phyloP scores from a whole-genome alignment of 2,888 invertebrate genomes.

The Tetragonula carbonaria region DNA sequence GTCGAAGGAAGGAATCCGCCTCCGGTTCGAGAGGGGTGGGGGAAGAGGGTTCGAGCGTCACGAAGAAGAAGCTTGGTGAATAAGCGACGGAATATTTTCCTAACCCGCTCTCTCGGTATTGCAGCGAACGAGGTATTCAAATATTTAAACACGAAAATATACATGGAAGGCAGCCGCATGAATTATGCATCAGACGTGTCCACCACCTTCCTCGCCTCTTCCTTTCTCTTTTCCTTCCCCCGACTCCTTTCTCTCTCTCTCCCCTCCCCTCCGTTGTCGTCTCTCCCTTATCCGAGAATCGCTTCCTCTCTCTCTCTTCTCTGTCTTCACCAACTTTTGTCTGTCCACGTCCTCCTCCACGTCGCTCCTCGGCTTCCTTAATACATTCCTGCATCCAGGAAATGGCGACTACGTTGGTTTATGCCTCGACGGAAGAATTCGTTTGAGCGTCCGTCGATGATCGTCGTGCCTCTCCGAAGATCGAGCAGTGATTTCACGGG shows the following conservation, averaged over 20 bases:
- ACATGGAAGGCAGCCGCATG: constrained; percentile 80
- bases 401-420: constrained; percentile 4
- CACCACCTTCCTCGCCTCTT: constrained; percentile 54
- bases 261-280: no score
- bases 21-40: not conserved
- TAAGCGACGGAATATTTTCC: constrained; percentile 80
- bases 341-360: not conserved
- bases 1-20: constrained; percentile 29
- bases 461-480: not conserved
- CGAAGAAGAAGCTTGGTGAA: constrained; percentile 62
- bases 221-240: constrained; percentile 47
- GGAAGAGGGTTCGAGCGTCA: not conserved
- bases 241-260: constrained; percentile 48
- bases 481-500: not conserved
- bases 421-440: not conserved
- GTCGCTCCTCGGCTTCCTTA: constrained; percentile 14
- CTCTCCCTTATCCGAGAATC: no score
- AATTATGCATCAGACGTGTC: constrained; percentile 81
- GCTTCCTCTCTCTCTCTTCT: not conserved
- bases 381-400: constrained; percentile 14
- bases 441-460: not conserved
- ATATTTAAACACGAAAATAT: constrained; percentile 83
- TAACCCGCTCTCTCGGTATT: constrained; percentile 73
- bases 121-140: constrained; percentile 81
- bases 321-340: constrained; percentile 55